phyloP scores from a whole-genome alignment of 2,113 vertebrate species.

The Salvelinus fontinalis region DNA sequence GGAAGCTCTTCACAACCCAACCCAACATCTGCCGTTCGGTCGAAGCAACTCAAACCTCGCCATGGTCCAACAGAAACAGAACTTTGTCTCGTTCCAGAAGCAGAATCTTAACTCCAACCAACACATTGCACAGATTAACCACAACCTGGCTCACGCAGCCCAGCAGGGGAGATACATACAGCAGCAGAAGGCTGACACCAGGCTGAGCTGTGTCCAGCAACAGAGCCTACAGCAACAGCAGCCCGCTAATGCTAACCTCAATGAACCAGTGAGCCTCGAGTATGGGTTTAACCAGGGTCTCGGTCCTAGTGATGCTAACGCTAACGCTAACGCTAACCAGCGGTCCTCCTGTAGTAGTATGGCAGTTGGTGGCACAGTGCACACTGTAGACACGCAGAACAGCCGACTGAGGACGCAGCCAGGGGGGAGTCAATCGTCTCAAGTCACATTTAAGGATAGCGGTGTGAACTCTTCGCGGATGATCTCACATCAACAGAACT shows the following conservation, averaged over 20 bases:
- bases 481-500: constrained; percentile 70
- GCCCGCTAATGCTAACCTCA: constrained; percentile 47
- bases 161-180: constrained; percentile 60
- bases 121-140: constrained; percentile 68
- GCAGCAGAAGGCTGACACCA: constrained; percentile 64
- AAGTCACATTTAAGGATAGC: constrained; percentile 50
- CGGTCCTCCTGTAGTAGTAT: constrained; percentile 68
- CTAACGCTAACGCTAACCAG: constrained; percentile 62
- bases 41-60: constrained; percentile 69
- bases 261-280: constrained; percentile 54
- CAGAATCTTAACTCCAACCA: constrained; percentile 66
- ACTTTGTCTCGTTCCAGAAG: constrained; percentile 74
- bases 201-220: constrained; percentile 71
- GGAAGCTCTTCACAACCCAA: constrained; percentile 67
- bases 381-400: constrained; percentile 66
- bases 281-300: constrained; percentile 65
- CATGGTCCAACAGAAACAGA: constrained; percentile 82
- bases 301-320: constrained; percentile 50
- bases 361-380: constrained; percentile 22
- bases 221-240: constrained; percentile 57
- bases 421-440: neutral
- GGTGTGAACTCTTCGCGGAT: constrained; percentile 62
- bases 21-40: constrained; percentile 54
- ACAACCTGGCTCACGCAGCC: constrained; percentile 54
- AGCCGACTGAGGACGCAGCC: constrained; percentile 68